Base-by-base conservation (phyloP, 2,888 invertebrate genomes). In the Drosophila antonietae region DNA sequence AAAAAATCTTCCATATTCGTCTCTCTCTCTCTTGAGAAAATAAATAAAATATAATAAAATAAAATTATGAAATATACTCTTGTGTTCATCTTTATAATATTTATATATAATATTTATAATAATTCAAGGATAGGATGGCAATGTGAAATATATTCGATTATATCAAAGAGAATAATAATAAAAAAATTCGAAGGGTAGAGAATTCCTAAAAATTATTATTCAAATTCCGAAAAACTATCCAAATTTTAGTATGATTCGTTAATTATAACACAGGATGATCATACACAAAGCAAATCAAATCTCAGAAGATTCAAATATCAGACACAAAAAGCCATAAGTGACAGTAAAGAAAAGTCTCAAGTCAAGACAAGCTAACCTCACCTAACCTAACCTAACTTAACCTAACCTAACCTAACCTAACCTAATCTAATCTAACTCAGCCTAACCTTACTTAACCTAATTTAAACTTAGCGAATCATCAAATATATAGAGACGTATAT, bases 401-500 rank as follows among this genome's bases (percentile, higher is more conserved):
- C 44, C 12, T 20, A 6, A 14, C 44, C 12, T 6, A 44, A 20
- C 12, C 12, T 44, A 23, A 46, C 15, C 23, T 23, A 23, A 14
- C 23, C 23, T 14, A 20, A 14, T 14, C 14, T 23, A 2, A 46
- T 5, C 20, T 14, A 20, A 44, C 12, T 2, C 2, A 4, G 20
- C 14, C 18, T 2, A 46, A 20, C 46, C 37, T 46, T n/a, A 28
- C n/a, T 23, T 58, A 35, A 58, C 44, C 44, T 14, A 58, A 37
- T 5, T 47, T 35, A n/a, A 57, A 6, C 33, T 35, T n/a, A 28
- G n/a, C 3, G 28, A 41, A 41, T 2, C n/a, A 5, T 41, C 9
- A 15, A 35, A 52, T 41, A n/a, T 37, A 28, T n/a, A 23, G 8
- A n/a, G 2, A 3, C 1, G 2, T 9, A 28, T 28, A 15, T 28